These are phyloP conservation scores for Phengaris alcon DNA, from an alignment of 2,888 invertebrate genomes.

Conservation along the genomic window DNA sequence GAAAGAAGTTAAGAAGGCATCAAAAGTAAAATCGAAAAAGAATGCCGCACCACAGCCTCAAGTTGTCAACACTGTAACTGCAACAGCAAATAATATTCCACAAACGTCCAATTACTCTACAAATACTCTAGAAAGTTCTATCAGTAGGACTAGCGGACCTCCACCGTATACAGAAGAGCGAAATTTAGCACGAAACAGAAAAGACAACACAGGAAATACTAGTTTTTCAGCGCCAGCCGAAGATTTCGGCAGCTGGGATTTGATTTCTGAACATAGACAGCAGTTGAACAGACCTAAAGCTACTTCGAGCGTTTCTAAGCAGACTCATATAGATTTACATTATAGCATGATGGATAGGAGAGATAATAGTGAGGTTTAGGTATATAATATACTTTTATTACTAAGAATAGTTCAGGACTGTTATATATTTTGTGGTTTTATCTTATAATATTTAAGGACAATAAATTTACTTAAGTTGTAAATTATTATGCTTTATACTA, in stretches of 20 bases:
- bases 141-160: slow-evolving; percentile 63
- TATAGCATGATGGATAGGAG: slow-evolving; percentile 48
- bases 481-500: background rate
- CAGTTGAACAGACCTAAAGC: slow-evolving; percentile 53
- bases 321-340: slow-evolving; percentile 58
- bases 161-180: slow-evolving; percentile 56
- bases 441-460: background rate
- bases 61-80: background rate
- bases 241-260: slow-evolving; percentile 67
- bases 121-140: slow-evolving; percentile 67
- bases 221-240: slow-evolving; percentile 56
- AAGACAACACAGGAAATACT: slow-evolving; percentile 54
- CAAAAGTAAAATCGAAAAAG: slow-evolving; percentile 9
- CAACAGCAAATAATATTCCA: slow-evolving; percentile 30
- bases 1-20: background rate
- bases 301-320: slow-evolving; percentile 38
- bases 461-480: background rate
- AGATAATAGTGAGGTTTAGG: slow-evolving; percentile 57
- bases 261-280: slow-evolving; percentile 75
- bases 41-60: slow-evolving; percentile 22
- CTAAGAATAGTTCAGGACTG: background rate
- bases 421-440: background rate
- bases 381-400: background rate
- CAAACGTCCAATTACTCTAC: slow-evolving; percentile 48
- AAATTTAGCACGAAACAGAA: slow-evolving; percentile 43